A percentile compares a stretch with the other conserved stretches of the same genome.
Evolutionary conservation across 2,888 invertebrate genomes (phyloP).

Genomic region (Drosophila dives): DNA sequence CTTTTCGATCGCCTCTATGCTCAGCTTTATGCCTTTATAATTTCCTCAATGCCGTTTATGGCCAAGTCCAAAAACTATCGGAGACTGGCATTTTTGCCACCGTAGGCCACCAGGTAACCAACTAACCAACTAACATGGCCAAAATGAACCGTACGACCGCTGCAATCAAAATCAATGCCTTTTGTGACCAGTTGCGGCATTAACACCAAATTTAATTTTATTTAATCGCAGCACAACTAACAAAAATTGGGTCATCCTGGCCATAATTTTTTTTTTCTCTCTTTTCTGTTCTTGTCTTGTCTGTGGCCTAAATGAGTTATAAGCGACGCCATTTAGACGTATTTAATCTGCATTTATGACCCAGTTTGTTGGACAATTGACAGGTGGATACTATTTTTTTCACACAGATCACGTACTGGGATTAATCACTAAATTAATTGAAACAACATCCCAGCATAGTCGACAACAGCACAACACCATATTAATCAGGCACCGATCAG

Average conservation of each 20-base stretch:
- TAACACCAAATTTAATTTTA: slow-evolving; percentile 73
- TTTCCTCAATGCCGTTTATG: slow-evolving; percentile 77
- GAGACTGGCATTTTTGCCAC: slow-evolving; percentile 22
- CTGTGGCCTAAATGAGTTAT: slow-evolving; percentile 54
- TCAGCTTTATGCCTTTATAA: slow-evolving; percentile 74
- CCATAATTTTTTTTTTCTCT: slow-evolving; percentile 26
- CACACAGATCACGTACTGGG: slow-evolving; percentile 67
- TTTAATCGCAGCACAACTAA: slow-evolving; percentile 47
- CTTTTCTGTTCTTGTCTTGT: slow-evolving; percentile 11
- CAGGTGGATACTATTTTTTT: slow-evolving; percentile 22
- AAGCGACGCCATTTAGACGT: slow-evolving; percentile 36
- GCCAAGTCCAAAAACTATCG: slow-evolving; percentile 34
- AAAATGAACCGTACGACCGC: slow-evolving; percentile 35
- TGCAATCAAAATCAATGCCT: slow-evolving; percentile 71
- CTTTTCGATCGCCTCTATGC: slow-evolving; percentile 16
- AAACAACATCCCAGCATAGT: slow-evolving; percentile 77
- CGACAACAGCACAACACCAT: slow-evolving; percentile 69
- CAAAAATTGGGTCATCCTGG: slow-evolving; percentile 66
- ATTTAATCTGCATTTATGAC: slow-evolving; percentile 70
- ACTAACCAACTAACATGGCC: slow-evolving; percentile 18
- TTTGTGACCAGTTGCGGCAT: slow-evolving; percentile 61
- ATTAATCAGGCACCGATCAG: slow-evolving; percentile 65
- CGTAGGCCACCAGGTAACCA: slow-evolving; percentile 30
- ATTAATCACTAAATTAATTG: slow-evolving; percentile 80
- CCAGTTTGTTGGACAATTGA: slow-evolving; percentile 50